Base-by-base conservation (phyloP, 2,797 vertebrate genomes). In the Varecia variegata region DNA sequence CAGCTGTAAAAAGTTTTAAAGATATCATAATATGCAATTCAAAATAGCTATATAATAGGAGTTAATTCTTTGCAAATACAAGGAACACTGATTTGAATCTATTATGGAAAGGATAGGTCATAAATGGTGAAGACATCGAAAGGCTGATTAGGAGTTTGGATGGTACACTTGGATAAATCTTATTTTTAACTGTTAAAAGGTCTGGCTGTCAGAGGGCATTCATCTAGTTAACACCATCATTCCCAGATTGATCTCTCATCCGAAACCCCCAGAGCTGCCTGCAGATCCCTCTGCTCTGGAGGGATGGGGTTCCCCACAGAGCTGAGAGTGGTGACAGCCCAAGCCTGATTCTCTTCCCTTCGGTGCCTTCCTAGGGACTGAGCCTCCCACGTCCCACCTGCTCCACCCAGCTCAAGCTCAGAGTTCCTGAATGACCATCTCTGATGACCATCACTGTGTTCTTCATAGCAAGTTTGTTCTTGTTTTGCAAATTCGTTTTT, bases 51-150 rank as follows among this genome's bases (percentile, higher is more conserved):
- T 52, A 4, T 21, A 58, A 68, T 43, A 88, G 52, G 20, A 58
- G 25, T 93, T 10, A 82, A 35, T 80, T 62, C n/a, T 94, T 12
- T 56, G 21, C 43, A 85, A 85, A 82, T 81, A 85, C 4, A 77
- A 74, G 30, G 67, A 96, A 43, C 13, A 13, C 10, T 76, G 13
- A 25, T 15, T 67, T 58, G 67, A 85, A 54, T 60, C 43, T 93
- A 30, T 10, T 86, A 67, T 12, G 32, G 54, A 47, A 88, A 87
- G 4, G 38, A n/a, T 5, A 47, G 23, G 1, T 85, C 45, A 68
- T 40, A 47, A 80, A 40, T 38, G 25, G 25, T 81, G n/a, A 80
- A 50, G 58, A 83, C 30, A 21, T 5, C 65, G 14, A 52, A 81
- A 82, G 25, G 73, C 17, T 7, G 25, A 93, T 68, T 7, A 43